phyloP scores from a whole-genome alignment of 2,888 invertebrate genomes.

The Cylloceria caligata region DNA sequence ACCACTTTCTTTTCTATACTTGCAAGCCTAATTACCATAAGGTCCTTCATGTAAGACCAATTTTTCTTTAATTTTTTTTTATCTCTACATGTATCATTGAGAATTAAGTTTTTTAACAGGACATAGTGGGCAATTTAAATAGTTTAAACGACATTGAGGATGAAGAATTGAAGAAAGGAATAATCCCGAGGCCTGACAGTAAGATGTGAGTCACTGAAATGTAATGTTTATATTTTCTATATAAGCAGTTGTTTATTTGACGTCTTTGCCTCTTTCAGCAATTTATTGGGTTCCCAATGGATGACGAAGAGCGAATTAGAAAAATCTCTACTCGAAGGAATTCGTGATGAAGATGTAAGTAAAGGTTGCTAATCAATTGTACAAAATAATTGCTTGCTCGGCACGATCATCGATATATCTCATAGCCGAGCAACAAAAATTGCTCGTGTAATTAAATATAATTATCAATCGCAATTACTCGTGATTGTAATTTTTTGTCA shows the following conservation, averaged over 20 bases:
- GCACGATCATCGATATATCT: too few relatives aligned
- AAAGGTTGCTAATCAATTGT: conserved; percentile 20
- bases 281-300: conserved; percentile 88
- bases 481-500: too few relatives aligned
- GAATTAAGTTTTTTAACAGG: conserved; percentile 83
- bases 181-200: conserved; percentile 87
- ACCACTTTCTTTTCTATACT: conserved; percentile 97
- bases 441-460: too few relatives aligned
- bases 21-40: conserved; percentile 94
- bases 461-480: too few relatives aligned
- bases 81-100: background rate
- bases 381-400: too few relatives aligned
- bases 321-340: conserved; percentile 87
- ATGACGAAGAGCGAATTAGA: conserved; percentile 89
- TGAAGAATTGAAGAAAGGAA: conserved; percentile 88
- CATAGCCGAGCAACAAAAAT: too few relatives aligned
- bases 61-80: conserved; percentile 11
- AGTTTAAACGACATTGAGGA: conserved; percentile 90
- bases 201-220: conserved; percentile 85
- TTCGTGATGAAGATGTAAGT: conserved; percentile 87
- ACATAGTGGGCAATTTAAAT: conserved; percentile 89
- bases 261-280: conserved; percentile 82
- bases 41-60: conserved; percentile 90
- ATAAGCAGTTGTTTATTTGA: background rate
- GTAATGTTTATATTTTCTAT: background rate